Conservation (phyloP, 2,113 vertebrate genomes). For the Geococcyx californianus region DNA sequence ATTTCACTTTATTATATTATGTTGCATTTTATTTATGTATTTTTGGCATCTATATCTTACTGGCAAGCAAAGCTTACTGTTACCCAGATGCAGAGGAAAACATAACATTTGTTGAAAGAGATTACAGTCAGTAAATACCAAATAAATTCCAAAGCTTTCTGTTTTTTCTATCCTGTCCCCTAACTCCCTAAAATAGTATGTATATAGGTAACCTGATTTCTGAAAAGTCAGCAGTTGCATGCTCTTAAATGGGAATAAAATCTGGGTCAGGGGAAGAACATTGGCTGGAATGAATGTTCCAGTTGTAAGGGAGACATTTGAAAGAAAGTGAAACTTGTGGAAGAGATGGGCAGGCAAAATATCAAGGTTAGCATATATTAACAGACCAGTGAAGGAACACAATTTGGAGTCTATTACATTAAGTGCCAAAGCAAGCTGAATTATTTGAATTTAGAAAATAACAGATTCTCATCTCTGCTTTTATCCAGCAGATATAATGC, state of each 20-base stretch:
- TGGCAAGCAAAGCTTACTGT: not conserved
- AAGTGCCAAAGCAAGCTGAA: not conserved
- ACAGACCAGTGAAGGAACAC: not conserved
- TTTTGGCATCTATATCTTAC: not conserved
- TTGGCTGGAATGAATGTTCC: not conserved
- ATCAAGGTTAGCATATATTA: not conserved
- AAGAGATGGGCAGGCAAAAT: not conserved
- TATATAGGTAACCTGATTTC: constrained; percentile 36
- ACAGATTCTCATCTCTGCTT: not conserved
- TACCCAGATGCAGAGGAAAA: not conserved
- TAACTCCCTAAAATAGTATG: not conserved
- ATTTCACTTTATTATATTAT: not conserved
- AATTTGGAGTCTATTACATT: not conserved
- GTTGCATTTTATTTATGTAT: not conserved
- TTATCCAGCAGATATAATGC: not conserved
- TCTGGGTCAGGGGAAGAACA: not conserved
- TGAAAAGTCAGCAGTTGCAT: not conserved
- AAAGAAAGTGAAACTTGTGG: not conserved
- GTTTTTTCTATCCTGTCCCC: not conserved
- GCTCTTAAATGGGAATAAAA: not conserved
- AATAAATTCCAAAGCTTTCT: not conserved
- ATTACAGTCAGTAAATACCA: not conserved
- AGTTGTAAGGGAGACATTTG: not conserved
- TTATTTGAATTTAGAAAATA: not conserved
- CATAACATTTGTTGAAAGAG: not conserved